phyloP scores from a whole-genome alignment of 2,113 vertebrate species.

The Pao palembangensis region DNA sequence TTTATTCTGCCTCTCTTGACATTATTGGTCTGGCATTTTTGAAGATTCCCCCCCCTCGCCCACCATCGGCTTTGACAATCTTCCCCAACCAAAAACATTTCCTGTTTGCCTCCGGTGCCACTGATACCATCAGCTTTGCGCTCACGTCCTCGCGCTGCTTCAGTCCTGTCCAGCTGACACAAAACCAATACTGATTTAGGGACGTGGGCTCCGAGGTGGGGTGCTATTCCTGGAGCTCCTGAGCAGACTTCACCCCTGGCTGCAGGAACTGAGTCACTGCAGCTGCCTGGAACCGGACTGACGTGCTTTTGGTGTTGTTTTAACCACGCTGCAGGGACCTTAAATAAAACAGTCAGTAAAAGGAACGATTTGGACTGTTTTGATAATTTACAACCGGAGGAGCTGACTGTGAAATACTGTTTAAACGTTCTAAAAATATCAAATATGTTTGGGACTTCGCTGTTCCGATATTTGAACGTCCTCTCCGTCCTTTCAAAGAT shows the following conservation, averaged over 20 bases:
- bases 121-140: constrained; percentile 58
- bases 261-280: constrained; percentile 50
- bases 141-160: constrained; percentile 41
- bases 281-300: constrained; percentile 42
- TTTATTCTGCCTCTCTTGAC: constrained; percentile 17
- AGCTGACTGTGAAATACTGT: neutral
- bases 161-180: constrained; percentile 37
- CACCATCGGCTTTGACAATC: constrained; percentile 31
- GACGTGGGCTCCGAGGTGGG: constrained; percentile 26
- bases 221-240: constrained; percentile 51
- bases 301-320: constrained; percentile 39
- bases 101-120: constrained; percentile 57
- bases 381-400: neutral
- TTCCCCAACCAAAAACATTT: constrained; percentile 57
- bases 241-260: constrained; percentile 29
- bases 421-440: neutral
- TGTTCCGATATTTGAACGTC: neutral
- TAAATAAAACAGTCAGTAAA: neutral
- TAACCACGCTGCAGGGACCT: neutral
- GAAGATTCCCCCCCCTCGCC: neutral
- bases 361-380: neutral
- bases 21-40: constrained; percentile 8
- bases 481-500: neutral
- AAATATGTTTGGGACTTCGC: too few relatives aligned
- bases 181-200: constrained; percentile 32